Base-by-base conservation (phyloP, 2,888 invertebrate genomes). In the Acheta domesticus region DNA sequence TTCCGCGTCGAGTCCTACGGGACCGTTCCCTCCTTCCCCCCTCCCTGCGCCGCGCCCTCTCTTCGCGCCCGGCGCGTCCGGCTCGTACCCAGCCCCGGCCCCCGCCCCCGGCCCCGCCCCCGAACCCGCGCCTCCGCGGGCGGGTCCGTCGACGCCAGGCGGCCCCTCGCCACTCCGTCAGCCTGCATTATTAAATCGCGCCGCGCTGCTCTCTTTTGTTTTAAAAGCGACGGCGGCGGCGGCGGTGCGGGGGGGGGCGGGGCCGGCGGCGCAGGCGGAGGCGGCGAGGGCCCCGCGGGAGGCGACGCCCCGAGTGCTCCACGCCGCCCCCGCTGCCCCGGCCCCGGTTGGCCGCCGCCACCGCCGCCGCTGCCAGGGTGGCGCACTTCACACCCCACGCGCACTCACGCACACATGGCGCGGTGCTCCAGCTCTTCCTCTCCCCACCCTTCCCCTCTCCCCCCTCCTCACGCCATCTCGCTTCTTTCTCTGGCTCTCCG, bases 181-280 rank as follows among this genome's bases (percentile, higher is more conserved):
- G 62, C 62, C 62, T 62, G 62, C 62, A 62, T 11, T 62, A 62
- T 62, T 62, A 62, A 62, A 62, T 62, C 62, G 62, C 19, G 62
- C 62, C 62, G 62, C 62, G 19, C 62, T 62, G 62, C 62, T 62
- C 62, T 62, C 62, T 62, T 62, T 62, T 62, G 62, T 62, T 62
- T 62, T 62, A 62, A 62, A 62, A 62, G 62, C 62, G 19, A 11
- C 62, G 19, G 19, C 19, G 62, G 62, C 19, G 62, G 62, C 14
- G 62, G 62, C 5, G 62, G 62, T 11, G 62, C 2, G 14, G 62
- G 50, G 1, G 14, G 11, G 62, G 16, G 2, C 62, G 62, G 8
- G 62, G 14, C 16, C 19, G 62, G 5, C 2, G 5, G 62, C 62
- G 62, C 3, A 8, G 62, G 62, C 62, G 62, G 19, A 62, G 62